Conservation (phyloP, 2,888 invertebrate genomes). For the Entomobrya proxima region DNA sequence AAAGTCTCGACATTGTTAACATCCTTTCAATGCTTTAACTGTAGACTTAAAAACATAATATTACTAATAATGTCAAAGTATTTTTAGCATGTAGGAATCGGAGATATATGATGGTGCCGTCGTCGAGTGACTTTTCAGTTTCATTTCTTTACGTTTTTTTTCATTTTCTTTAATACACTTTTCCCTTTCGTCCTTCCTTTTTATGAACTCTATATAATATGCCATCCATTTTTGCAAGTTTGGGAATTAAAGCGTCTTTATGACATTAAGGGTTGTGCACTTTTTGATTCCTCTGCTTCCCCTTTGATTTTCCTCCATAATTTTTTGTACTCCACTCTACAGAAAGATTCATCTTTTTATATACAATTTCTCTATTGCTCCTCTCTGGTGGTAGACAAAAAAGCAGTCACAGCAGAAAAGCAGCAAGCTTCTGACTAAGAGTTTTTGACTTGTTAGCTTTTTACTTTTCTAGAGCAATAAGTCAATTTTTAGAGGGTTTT, state of each 20-base stretch:
- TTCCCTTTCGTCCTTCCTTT: background rate
- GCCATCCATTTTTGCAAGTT: conserved; percentile 42
- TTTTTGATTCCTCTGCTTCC: conserved; percentile 11
- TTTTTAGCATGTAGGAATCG: too few species aligned
- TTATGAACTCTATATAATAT: conserved; percentile 10
- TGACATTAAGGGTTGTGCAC: conserved; percentile 31
- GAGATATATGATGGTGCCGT: too few species aligned
- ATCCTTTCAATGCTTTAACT: background rate
- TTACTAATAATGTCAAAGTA: too few species aligned
- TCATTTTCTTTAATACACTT: background rate
- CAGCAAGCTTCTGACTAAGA: background rate
- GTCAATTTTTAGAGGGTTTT: conserved; percentile 62
- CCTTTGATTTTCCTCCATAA: conserved; percentile 17
- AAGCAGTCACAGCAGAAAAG: conserved; percentile 13
- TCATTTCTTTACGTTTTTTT: background rate
- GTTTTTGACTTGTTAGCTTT: conserved; percentile 27
- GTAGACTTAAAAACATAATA: too few species aligned
- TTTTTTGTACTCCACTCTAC: background rate
- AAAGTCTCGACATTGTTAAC: conserved; percentile 43
- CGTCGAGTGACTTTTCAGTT: too few species aligned
- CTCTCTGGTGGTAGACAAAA: conserved; percentile 14
- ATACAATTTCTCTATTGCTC: background rate
- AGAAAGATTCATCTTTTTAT: background rate
- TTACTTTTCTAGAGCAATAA: conserved; percentile 46
- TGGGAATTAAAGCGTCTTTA: conserved; percentile 41